Evolutionary conservation across 2,113 vertebrate genomes (phyloP), one percentile per base, ranked within the genome.

Genomic region (Onychostruthus taczanowskii): DNA sequence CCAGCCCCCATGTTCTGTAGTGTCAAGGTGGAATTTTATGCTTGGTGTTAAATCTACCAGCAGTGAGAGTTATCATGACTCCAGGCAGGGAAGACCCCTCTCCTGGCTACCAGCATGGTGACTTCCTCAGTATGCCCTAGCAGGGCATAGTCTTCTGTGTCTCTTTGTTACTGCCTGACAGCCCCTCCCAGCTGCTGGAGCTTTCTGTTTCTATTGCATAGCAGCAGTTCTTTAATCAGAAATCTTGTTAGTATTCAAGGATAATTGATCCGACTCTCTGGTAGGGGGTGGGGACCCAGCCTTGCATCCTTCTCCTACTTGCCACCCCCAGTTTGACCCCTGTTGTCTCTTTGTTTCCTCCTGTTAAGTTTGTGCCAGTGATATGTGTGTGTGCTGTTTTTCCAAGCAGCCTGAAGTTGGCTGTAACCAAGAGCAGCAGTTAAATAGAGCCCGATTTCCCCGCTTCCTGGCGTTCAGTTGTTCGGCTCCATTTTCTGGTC

Each of bases 281-380:
- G 92, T 88, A 89, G 92, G 90, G 91, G 86, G 92, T 96, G 88
- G 30, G 61, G 93, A 85, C 91, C 68, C 55, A 95, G 87, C 55
- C 93, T 97, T 94, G 79, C 87, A 75, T 92, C 94, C 88, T 84
- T 88, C 94, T 96, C 86, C 89, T 96, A 26, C 79, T 96, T 97
- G 93, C 97, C 94, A 94, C 96, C 97, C 96, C 92, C 89, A 95
- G 94, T 97, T 97, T 97, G 97, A 98, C 95, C 97, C 95, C 97
- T 96, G 96, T 96, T 95, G 96, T 97, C 94, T 96, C 97, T 98
- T 98, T 97, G 97, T 97, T 98, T 97, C 95, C 96, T 87, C 94
- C 93, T 95, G 96, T 97, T 97, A 98, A 97, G 88, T 97, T 96
- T 96, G 94, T 98, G 97, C 97, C 96, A 97, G 95, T 93, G 94